Percentiles rank a stretch among this genome's conserved stretches.
These are phyloP conservation scores for Eristalis arbustorum DNA, from an alignment of 2,888 invertebrate genomes.

Conservation along the genomic window DNA sequence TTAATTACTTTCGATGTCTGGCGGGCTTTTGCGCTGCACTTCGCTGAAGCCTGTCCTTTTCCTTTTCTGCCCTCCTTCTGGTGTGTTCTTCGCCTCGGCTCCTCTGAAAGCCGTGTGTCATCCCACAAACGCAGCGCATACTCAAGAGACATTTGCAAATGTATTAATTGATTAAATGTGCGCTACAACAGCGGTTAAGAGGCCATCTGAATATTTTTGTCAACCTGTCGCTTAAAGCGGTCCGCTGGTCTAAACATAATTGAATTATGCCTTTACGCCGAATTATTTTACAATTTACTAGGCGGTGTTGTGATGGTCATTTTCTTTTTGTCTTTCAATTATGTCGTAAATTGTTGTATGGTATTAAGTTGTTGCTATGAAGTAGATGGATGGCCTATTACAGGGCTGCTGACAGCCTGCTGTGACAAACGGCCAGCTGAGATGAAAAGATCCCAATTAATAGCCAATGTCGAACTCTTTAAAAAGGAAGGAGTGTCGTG, in stretches of 20 bases:
- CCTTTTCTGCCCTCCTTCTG: no score
- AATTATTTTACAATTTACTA: neutral
- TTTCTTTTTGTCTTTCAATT: neutral
- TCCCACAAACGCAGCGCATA: neutral
- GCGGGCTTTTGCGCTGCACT: conserved; percentile 15
- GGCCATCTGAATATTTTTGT: neutral
- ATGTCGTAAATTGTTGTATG: neutral
- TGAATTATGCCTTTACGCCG: neutral
- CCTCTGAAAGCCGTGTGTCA: neutral
- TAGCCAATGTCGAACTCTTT: no score
- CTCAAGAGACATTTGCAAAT: neutral
- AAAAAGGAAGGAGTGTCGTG: no score
- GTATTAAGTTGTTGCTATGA: no score
- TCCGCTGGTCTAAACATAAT: neutral
- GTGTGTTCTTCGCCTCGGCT: neutral
- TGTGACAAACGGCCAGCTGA: no score
- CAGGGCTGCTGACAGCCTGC: no score
- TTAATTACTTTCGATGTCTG: conserved; percentile 38
- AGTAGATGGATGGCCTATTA: no score
- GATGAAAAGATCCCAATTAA: no score
- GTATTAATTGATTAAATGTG: conserved; percentile 25
- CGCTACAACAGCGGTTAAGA: neutral
- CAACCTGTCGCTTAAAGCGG: neutral
- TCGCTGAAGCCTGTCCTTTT: conserved; percentile 3
- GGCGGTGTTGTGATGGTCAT: neutral